A percentile compares a stretch with the other conserved stretches of the same genome.
Conservation (phyloP, 30 jellyfish, hydroid and myxozoan genomes). For the Aurelia aurita region DNA sequence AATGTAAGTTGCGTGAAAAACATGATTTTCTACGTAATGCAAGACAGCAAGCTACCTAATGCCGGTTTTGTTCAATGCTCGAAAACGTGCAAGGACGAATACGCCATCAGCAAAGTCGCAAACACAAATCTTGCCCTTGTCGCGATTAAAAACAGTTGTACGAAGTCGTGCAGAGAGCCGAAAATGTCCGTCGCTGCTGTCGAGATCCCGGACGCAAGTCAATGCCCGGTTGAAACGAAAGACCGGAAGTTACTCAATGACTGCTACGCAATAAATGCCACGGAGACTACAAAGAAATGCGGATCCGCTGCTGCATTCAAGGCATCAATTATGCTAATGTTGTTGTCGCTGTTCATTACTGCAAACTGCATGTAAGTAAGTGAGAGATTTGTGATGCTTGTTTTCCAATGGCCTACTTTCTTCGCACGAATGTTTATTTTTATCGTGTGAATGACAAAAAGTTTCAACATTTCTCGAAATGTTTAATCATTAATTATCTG, state of each 20-base stretch:
- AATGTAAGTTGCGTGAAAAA: slow-evolving; percentile 66
- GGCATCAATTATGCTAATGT: too few species aligned
- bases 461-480: too few species aligned
- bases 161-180: slow-evolving; percentile 40
- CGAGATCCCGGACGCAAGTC: background rate
- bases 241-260: slow-evolving; percentile 8
- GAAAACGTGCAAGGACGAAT: slow-evolving; percentile 37
- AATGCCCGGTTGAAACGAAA: slow-evolving; percentile 50
- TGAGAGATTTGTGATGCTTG: too few species aligned
- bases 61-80: slow-evolving; percentile 39
- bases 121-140: slow-evolving; percentile 71
- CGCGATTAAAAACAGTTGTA: slow-evolving; percentile 16
- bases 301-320: background rate
- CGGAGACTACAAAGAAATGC: slow-evolving; percentile 32
- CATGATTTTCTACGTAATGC: slow-evolving; percentile 57
- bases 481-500: too few species aligned
- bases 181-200: slow-evolving; percentile 40
- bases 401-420: too few species aligned
- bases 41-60: slow-evolving; percentile 39
- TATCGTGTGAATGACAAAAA: too few species aligned
- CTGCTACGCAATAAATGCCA: slow-evolving; percentile 11
- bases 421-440: too few species aligned
- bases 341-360: too few species aligned
- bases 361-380: too few species aligned
- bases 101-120: slow-evolving; percentile 49